Evolutionary conservation across 2,797 vertebrate genomes (phyloP).

Genomic region (Rhinichthys osculus): DNA sequence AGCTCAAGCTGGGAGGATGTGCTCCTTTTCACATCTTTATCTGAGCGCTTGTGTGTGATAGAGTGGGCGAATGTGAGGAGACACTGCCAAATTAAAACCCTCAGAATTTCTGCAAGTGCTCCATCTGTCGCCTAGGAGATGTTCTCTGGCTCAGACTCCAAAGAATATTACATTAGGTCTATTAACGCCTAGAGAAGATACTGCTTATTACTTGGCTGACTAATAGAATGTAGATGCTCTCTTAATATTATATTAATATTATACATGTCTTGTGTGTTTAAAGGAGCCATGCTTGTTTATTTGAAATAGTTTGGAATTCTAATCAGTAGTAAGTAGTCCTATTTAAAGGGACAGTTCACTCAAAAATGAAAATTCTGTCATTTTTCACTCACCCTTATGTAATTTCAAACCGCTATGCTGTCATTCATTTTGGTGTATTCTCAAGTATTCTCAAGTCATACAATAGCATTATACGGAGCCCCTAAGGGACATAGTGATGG

Average conservation of each 20-base stretch:
- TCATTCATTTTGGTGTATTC: background rate
- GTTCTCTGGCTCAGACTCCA: slow-evolving; percentile 50
- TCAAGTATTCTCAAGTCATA: background rate
- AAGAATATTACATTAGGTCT: slow-evolving; percentile 37
- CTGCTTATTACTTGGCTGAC: slow-evolving; percentile 31
- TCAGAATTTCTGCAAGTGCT: slow-evolving; percentile 60
- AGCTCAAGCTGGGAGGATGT: slow-evolving; percentile 47
- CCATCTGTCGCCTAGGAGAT: slow-evolving; percentile 63
- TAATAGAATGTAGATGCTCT: slow-evolving; percentile 20
- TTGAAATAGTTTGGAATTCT: background rate
- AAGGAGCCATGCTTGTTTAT: background rate
- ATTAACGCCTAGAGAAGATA: slow-evolving; percentile 37
- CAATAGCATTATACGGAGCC: background rate
- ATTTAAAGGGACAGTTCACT: background rate
- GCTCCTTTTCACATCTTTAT: slow-evolving; percentile 61
- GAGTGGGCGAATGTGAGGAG: slow-evolving; percentile 60
- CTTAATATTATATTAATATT: background rate
- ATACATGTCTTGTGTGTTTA: background rate
- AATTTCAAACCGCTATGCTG: background rate
- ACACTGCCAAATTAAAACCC: slow-evolving; percentile 65
- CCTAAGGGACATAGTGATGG: background rate
- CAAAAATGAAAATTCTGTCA: background rate
- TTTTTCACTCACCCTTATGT: background rate
- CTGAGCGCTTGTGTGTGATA: slow-evolving; percentile 54
- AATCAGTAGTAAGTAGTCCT: background rate